These are phyloP conservation scores for Rattus rattus DNA, from an alignment of 2,113 vertebrate species.

Conservation along the genomic window DNA sequence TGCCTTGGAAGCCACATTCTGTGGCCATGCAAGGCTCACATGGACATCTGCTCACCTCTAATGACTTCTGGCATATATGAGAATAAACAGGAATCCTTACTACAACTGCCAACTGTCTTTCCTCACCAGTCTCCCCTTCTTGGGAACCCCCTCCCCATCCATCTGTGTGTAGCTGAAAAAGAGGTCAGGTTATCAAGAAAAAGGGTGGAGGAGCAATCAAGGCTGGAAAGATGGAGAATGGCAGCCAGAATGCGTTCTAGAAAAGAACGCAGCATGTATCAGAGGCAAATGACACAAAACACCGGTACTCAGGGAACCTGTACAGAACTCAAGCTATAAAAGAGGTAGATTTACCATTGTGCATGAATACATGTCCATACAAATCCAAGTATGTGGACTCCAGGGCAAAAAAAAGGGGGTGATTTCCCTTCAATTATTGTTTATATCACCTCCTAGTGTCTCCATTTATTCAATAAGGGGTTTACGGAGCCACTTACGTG, in stretches of 20 bases:
- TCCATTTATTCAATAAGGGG: not conserved
- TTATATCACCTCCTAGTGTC: not conserved
- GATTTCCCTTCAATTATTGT: not conserved
- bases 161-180: not conserved
- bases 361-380: not conserved
- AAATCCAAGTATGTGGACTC: not conserved
- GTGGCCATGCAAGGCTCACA: not conserved
- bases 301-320: not conserved
- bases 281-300: not conserved
- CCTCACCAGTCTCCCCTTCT: not conserved
- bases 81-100: not conserved
- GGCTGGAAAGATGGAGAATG: not conserved
- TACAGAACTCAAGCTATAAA: not conserved
- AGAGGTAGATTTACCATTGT: not conserved
- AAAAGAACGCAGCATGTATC: not conserved
- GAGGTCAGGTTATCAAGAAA: not conserved
- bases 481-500: not conserved
- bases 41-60: conserved; percentile 16
- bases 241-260: not conserved
- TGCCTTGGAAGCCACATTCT: conserved; percentile 5
- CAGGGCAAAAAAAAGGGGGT: not conserved
- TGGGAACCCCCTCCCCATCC: not conserved
- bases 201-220: not conserved
- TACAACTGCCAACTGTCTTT: not conserved
- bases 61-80: not conserved